phyloP scores from a whole-genome alignment of 1,140 invertebrate species.

The Proctacanthus coquilletti region DNA sequence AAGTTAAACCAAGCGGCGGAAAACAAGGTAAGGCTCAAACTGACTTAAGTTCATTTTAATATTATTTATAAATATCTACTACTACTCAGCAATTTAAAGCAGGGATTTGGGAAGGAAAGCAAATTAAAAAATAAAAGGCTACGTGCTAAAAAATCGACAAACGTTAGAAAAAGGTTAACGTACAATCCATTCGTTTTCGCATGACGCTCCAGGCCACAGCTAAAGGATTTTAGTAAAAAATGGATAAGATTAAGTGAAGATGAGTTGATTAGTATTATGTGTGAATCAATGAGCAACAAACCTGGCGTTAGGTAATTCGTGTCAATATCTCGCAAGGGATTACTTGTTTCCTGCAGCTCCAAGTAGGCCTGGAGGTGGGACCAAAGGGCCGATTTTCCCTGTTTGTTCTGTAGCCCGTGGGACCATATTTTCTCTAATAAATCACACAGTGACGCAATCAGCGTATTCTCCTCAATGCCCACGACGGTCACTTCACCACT shows the following conservation, averaged over 20 bases:
- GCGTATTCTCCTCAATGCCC: constrained; percentile 88
- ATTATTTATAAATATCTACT: too few species aligned
- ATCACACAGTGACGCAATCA: constrained; percentile 95
- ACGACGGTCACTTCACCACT: constrained; percentile 43
- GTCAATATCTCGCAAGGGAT: constrained; percentile 54
- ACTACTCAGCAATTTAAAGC: too few species aligned
- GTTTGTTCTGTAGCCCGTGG: constrained; percentile 89
- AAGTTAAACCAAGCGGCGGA: too few species aligned
- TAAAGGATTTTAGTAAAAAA: constrained; percentile 33
- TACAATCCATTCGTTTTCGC: constrained; percentile 77
- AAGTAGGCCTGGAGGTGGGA: constrained; percentile 81
- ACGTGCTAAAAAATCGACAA: too few species aligned
- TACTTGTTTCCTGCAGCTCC: constrained; percentile 68
- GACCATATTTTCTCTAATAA: constrained; percentile 95
- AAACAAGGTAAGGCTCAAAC: too few species aligned
- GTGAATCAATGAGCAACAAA: too few species aligned
- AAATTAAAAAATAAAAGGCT: too few species aligned
- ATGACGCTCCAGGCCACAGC: constrained; percentile 80
- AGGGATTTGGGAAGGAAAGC: too few species aligned
- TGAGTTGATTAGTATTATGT: too few species aligned
- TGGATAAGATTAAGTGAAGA: background rate
- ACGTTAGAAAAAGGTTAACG: constrained; percentile 36
- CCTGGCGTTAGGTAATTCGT: constrained; percentile 70
- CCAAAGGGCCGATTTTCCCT: constrained; percentile 92
- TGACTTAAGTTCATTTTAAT: too few species aligned